These are phyloP conservation scores for Cyclopterus lumpus DNA, from an alignment of 2,797 vertebrate genomes.

Conservation along the genomic window DNA sequence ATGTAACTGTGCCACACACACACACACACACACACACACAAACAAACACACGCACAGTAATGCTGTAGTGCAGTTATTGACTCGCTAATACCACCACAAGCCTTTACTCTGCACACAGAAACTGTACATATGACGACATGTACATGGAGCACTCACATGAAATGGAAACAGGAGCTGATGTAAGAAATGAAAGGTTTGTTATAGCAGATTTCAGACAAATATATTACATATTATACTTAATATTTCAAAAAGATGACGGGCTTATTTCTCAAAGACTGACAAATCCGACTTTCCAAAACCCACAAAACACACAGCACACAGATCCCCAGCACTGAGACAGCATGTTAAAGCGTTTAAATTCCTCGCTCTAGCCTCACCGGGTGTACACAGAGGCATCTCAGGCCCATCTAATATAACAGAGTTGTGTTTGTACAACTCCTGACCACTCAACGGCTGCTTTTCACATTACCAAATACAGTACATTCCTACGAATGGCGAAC, in stretches of 20 bases:
- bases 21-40: slow-evolving; percentile 10
- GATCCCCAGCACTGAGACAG: slow-evolving; percentile 37
- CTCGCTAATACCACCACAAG: slow-evolving; percentile 47
- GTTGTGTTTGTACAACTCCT: slow-evolving; percentile 74
- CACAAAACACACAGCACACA: slow-evolving; percentile 15
- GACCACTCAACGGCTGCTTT: slow-evolving; percentile 73
- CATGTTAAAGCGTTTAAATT: slow-evolving; percentile 54
- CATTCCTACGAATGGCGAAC: slow-evolving; percentile 83
- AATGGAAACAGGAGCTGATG: slow-evolving; percentile 26
- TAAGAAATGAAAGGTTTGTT: slow-evolving; percentile 8
- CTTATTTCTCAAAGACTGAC: neutral
- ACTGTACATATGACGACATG: slow-evolving; percentile 49
- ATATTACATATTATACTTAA: neutral
- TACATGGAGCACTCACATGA: slow-evolving; percentile 41
- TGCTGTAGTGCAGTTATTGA: slow-evolving; percentile 41
- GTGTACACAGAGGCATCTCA: slow-evolving; percentile 55
- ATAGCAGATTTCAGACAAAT: neutral
- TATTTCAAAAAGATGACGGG: neutral
- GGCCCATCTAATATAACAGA: slow-evolving; percentile 68
- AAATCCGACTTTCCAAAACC: slow-evolving; percentile 2
- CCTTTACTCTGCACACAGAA: slow-evolving; percentile 63
- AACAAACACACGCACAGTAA: slow-evolving; percentile 21
- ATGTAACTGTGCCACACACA: slow-evolving; percentile 8
- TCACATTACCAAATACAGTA: slow-evolving; percentile 81
- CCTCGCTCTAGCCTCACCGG: slow-evolving; percentile 24